phyloP scores from a whole-genome alignment of 2,888 invertebrate genomes.

The Camptogramma bilineatum region DNA sequence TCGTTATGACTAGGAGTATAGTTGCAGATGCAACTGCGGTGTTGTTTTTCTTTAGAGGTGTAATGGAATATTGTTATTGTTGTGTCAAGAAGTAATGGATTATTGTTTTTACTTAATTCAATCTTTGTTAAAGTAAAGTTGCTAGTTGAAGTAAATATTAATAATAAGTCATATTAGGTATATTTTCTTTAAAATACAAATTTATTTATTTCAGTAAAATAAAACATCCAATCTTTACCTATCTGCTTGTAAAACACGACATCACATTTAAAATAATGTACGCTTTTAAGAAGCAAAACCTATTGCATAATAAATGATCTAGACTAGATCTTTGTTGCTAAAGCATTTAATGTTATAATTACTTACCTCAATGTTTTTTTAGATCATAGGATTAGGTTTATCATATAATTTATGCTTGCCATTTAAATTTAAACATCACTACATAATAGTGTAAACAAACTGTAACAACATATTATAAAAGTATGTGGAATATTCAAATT shows the following conservation, averaged over 20 bases:
- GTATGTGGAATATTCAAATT: neutral
- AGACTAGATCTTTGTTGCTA: neutral
- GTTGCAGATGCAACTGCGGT: neutral
- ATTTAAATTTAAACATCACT: neutral
- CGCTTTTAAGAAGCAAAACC: neutral
- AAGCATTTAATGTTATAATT: neutral
- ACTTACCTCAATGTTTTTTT: slow-evolving; percentile 1
- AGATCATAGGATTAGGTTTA: neutral
- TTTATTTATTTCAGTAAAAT: too few relatives aligned
- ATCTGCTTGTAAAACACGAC: neutral
- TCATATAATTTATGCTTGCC: neutral
- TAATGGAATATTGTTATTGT: neutral
- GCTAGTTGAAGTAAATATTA: neutral
- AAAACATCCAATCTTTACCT: neutral
- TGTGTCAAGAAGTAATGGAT: neutral
- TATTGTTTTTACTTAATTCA: neutral
- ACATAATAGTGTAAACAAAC: too few relatives aligned
- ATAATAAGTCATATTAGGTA: too few relatives aligned
- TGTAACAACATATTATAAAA: too few relatives aligned
- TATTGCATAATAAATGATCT: neutral
- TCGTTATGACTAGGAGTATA: neutral
- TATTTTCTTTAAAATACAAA: neutral
- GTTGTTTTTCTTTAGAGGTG: neutral
- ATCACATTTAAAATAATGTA: neutral
- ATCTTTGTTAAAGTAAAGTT: neutral